phyloP scores from a whole-genome alignment of 2,888 invertebrate species.

The Choristoneura rosaceana region DNA sequence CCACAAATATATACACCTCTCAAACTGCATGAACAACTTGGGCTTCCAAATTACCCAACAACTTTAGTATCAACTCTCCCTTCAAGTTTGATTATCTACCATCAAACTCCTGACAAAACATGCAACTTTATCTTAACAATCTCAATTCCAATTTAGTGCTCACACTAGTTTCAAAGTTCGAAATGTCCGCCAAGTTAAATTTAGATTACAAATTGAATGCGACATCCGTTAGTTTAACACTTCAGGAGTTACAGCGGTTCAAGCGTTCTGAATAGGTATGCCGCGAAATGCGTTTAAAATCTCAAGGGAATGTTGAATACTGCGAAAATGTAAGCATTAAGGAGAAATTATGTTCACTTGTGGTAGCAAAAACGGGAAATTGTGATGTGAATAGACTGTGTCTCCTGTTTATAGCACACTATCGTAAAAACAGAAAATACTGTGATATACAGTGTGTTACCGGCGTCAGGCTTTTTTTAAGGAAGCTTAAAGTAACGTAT shows the following conservation, averaged over 20 bases:
- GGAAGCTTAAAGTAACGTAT: too few species aligned
- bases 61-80: not conserved
- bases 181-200: slow-evolving; percentile 7
- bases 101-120: slow-evolving; percentile 10
- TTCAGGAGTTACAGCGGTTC: not conserved
- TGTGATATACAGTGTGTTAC: too few species aligned
- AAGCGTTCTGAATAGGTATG: slow-evolving; percentile 1
- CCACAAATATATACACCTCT: too few species aligned
- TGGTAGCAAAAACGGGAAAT: not conserved
- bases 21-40: not conserved
- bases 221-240: slow-evolving; percentile 3
- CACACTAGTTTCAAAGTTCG: slow-evolving; percentile 1
- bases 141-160: not conserved
- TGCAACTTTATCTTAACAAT: not conserved
- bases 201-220: slow-evolving; percentile 14
- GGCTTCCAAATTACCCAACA: not conserved
- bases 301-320: not conserved
- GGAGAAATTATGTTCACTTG: slow-evolving; percentile 3
- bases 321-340: not conserved
- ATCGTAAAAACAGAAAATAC: not conserved
- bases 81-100: slow-evolving; percentile 1
- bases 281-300: not conserved
- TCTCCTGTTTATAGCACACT: not conserved
- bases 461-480: too few species aligned
- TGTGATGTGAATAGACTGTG: not conserved